Conservation (phyloP, 2,888 invertebrate genomes). For the Polymixis flavicincta region DNA sequence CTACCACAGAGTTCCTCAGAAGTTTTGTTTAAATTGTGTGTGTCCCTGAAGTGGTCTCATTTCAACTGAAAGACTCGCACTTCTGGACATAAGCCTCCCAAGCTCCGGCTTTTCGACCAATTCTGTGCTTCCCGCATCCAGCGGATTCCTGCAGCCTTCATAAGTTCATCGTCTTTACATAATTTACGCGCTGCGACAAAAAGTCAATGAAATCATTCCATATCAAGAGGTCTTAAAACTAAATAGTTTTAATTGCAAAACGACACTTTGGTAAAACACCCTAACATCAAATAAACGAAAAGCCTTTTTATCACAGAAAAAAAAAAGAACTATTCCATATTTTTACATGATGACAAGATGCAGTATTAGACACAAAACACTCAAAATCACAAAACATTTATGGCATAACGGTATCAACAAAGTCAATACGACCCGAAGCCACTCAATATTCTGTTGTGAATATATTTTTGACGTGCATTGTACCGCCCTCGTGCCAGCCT, state of each 20-base stretch:
- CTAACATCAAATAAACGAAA: neutral
- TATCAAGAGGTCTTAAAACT: neutral
- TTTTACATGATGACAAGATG: neutral
- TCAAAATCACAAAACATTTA: slow-evolving; percentile 49
- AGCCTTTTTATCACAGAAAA: neutral
- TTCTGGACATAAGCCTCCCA: too few species aligned
- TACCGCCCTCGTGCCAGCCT: slow-evolving; percentile 57
- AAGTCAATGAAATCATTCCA: neutral
- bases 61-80: too few species aligned
- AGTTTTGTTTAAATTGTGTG: too few species aligned
- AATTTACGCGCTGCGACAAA: neutral
- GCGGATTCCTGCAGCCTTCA: too few species aligned
- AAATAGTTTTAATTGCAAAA: neutral
- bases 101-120: too few species aligned
- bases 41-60: too few species aligned
- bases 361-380: slow-evolving; percentile 21
- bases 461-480: slow-evolving; percentile 76
- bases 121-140: too few species aligned
- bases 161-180: neutral
- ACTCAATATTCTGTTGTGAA: slow-evolving; percentile 71
- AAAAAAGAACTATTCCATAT: neutral
- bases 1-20: too few species aligned
- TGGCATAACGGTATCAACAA: slow-evolving; percentile 43
- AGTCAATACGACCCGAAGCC: slow-evolving; percentile 59
- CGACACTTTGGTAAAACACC: neutral